Percentiles rank a stretch among this genome's conserved stretches.
These are phyloP conservation scores for Dromiciops gliroides DNA, from an alignment of 2,113 vertebrate genomes.

Conservation along the genomic window DNA sequence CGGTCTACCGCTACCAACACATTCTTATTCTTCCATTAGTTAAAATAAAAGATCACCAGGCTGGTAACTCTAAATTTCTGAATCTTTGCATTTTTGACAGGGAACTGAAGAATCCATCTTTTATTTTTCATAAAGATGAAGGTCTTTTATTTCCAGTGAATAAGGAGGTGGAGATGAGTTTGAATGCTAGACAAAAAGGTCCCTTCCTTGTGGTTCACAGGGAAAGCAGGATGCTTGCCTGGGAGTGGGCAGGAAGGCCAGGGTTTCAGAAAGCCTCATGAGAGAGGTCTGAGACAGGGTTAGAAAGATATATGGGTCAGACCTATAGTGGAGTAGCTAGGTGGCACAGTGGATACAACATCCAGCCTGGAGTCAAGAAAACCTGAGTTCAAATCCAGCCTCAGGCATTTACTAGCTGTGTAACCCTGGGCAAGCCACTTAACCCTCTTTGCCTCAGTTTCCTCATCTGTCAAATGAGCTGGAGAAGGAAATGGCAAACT, in stretches of 20 bases:
- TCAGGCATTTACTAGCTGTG: not conserved
- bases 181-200: not conserved
- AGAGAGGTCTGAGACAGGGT: not conserved
- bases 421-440: not conserved
- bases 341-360: not conserved
- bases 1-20: not conserved
- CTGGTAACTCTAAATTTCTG: conserved; percentile 51
- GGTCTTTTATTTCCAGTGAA: conserved; percentile 45
- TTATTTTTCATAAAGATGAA: conserved; percentile 59
- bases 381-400: not conserved
- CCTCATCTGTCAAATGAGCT: not conserved
- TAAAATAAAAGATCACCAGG: conserved; percentile 67
- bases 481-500: not conserved
- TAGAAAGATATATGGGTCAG: not conserved
- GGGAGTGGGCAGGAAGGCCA: not conserved
- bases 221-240: conserved; percentile 20
- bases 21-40: conserved; percentile 54
- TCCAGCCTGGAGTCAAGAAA: not conserved
- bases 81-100: conserved; percentile 48
- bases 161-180: not conserved
- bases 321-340: not conserved
- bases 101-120: conserved; percentile 37
- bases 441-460: not conserved
- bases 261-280: not conserved
- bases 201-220: not conserved